Evolutionary conservation across 2,113 vertebrate species (phyloP), one percentile per base, ranked within the genome.

Genomic region (Oreochromis spilurus): DNA sequence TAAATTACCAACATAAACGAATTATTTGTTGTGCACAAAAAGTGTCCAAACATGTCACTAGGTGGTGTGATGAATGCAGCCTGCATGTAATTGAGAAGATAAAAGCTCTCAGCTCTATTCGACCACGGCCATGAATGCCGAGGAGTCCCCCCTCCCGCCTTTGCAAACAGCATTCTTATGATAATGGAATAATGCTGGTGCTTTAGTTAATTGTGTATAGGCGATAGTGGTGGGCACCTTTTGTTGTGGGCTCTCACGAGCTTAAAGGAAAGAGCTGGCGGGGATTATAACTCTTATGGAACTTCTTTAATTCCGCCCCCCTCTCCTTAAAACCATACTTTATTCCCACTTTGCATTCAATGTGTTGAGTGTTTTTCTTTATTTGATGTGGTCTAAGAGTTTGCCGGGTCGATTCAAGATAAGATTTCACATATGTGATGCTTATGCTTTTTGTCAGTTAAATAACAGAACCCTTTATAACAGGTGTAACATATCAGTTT

Each of bases 121-220:
- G 83, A 82, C 87, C 54, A 92, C 81, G 52, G 91, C 88, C 89
- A 90, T 94, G 93, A 96, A 95, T 94, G 91, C 89, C 79, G 88
- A 93, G 94, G 91, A 92, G 89, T 84, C 70, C 79, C 92, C 79
- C 90, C 91, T 86, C 88, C 92, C 89, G 83, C 91, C 90, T 90
- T 89, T 88, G 87, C 95, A 94, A 94, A 93, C 94, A 95, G 94
- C 95, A 96, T 96, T 96, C 94, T 96, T 95, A 96, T 96, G 95
- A 96, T 96, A 96, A 96, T 96, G 87, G 91, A 86, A 94, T 95
- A 96, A 96, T 94, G 91, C 95, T 95, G 93, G 90, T 94, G 95
- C 94, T 95, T 95, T 95, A 89, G 94, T 94, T 96, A 95, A 95
- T 96, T 96, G 96, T 96, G 91, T 93, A 92, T 87, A 93, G 93